Evolutionary conservation across 2,797 vertebrate species (phyloP).

Genomic region (Monodelphis domestica): DNA sequence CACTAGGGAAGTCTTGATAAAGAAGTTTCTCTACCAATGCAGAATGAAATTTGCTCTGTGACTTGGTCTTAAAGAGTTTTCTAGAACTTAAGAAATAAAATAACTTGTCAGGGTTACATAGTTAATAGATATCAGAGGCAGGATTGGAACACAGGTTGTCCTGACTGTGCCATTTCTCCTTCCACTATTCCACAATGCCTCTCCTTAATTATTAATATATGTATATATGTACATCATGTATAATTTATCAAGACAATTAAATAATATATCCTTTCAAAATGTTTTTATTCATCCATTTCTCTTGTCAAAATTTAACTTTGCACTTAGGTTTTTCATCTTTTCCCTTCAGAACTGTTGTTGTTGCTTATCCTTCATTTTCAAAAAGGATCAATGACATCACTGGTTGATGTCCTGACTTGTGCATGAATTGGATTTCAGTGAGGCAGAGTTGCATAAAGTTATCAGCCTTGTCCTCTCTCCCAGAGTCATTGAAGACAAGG

Average conservation of each 20-base stretch:
- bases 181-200: neutral
- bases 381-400: no score
- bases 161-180: neutral
- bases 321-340: neutral
- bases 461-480: no score
- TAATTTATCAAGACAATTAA: constrained; percentile 46
- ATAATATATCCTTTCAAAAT: constrained; percentile 24
- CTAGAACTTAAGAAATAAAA: neutral
- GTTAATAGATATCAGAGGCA: neutral
- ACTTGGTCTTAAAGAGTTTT: neutral
- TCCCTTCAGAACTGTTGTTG: no score
- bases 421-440: no score
- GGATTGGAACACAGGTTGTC: neutral
- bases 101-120: neutral
- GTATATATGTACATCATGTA: neutral
- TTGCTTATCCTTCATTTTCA: no score
- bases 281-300: neutral
- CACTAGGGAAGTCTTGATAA: neutral
- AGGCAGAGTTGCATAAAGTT: no score
- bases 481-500: no score
- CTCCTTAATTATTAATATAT: neutral
- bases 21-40: neutral
- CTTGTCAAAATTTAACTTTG: constrained; percentile 29
- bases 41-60: neutral
- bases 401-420: no score